phyloP scores from a whole-genome alignment of 2,888 invertebrate species.

The Torymus auratus region DNA sequence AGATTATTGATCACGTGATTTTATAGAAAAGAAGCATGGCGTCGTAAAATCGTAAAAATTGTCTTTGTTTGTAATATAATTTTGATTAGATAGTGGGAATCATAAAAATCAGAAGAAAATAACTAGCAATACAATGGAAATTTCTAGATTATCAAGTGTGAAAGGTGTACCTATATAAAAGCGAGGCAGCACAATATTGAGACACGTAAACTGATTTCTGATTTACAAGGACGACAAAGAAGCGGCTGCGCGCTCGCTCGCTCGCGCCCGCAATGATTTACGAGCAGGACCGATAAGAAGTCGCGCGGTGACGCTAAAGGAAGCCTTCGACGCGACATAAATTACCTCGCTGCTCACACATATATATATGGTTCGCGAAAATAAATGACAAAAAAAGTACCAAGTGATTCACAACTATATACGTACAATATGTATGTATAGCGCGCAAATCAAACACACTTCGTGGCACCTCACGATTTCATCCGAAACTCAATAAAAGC shows the following conservation, averaged over 20 bases:
- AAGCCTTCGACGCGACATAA: slow-evolving; percentile 57
- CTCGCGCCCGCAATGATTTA: slow-evolving; percentile 49
- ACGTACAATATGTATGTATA: background rate
- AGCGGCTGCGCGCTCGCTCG: slow-evolving; percentile 44
- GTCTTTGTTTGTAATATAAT: background rate
- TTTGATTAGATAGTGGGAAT: slow-evolving; percentile 48
- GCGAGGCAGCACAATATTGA: slow-evolving; percentile 53
- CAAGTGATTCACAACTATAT: slow-evolving; percentile 29
- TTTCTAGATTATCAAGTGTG: slow-evolving; percentile 55
- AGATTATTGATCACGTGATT: slow-evolving; percentile 36
- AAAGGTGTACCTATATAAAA: slow-evolving; percentile 51
- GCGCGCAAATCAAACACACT: background rate
- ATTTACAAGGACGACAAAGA: slow-evolving; percentile 56
- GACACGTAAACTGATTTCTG: slow-evolving; percentile 58
- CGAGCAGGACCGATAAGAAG: slow-evolving; percentile 56
- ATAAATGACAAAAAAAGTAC: slow-evolving; percentile 20
- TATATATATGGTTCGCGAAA: slow-evolving; percentile 19
- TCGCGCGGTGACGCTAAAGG: slow-evolving; percentile 50
- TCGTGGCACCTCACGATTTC: background rate
- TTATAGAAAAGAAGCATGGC: slow-evolving; percentile 15
- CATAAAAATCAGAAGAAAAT: slow-evolving; percentile 21
- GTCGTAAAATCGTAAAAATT: slow-evolving; percentile 15
- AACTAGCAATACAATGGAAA: slow-evolving; percentile 42
- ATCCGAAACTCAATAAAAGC: slow-evolving; percentile 21
- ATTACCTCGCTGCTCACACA: slow-evolving; percentile 31